These are phyloP conservation scores for Stenotaenia linearis DNA, from an alignment of 2,888 invertebrate species.

Conservation along the genomic window DNA sequence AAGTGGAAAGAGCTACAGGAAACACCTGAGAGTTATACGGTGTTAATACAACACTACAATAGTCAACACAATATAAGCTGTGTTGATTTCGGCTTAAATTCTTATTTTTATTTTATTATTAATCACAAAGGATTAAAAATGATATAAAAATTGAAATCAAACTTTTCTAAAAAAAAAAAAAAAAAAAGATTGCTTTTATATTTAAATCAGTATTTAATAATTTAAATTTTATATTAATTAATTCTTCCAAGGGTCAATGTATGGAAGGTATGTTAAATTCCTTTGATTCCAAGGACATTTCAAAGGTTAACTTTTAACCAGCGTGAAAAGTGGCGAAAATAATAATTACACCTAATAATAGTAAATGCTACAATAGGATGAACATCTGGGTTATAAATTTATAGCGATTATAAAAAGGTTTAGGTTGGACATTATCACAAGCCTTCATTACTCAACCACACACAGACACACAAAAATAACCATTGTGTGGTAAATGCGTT, in stretches of 20 bases:
- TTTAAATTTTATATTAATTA: not conserved
- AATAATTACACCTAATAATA: not conserved
- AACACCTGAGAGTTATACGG: not conserved
- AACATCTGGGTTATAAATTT: not conserved
- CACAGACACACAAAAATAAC: not conserved
- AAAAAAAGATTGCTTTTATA: not conserved
- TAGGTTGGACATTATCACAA: not conserved
- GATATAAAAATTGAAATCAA: too few relatives aligned
- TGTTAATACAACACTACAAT: not conserved
- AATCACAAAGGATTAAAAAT: too few relatives aligned
- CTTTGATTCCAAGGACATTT: not conserved
- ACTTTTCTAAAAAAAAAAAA: not conserved
- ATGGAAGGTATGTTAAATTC: not conserved
- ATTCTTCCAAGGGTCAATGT: not conserved
- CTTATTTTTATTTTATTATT: not conserved
- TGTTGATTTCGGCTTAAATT: too few relatives aligned
- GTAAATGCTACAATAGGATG: not conserved
- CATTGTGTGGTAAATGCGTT: not conserved
- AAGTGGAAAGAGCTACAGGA: not conserved
- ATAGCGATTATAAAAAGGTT: not conserved
- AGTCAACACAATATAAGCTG: not conserved
- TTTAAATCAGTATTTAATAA: not conserved
- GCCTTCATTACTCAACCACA: not conserved
- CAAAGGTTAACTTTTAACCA: not conserved
- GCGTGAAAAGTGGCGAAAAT: not conserved